Evolutionary conservation across 1,140 invertebrate genomes (phyloP).

Genomic region (Ips typographus): DNA sequence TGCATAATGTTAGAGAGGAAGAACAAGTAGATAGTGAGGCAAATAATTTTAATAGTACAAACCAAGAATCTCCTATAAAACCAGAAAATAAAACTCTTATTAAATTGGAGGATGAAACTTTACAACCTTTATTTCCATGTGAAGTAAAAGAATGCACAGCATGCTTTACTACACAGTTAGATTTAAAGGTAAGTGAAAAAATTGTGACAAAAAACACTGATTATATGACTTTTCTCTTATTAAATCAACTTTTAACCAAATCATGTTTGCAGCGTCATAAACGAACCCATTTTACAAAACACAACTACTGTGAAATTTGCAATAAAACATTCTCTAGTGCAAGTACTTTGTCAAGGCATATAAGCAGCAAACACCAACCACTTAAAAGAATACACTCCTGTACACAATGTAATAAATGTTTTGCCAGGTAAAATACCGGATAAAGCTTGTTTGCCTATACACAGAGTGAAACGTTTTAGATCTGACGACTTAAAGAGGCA

Average conservation of each 20-base stretch:
- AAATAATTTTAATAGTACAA: too few species aligned
- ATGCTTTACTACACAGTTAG: constrained; percentile 24
- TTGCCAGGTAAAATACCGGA: constrained; percentile 45
- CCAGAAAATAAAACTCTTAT: too few species aligned
- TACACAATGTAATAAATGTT: constrained; percentile 59
- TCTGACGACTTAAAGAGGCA: constrained; percentile 57
- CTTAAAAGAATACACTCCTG: constrained; percentile 62
- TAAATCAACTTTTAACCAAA: neutral
- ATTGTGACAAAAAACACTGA: neutral
- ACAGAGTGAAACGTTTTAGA: constrained; percentile 11
- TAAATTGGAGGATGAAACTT: constrained; percentile 21
- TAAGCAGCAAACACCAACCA: constrained; percentile 41
- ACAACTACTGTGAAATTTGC: constrained; percentile 52
- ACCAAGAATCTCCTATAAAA: too few species aligned
- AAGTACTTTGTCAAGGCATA: constrained; percentile 53
- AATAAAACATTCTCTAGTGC: constrained; percentile 55
- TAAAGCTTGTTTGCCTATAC: neutral
- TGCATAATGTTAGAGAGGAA: too few species aligned
- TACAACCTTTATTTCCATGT: constrained; percentile 30
- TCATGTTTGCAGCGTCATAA: constrained; percentile 16
- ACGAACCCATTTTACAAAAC: constrained; percentile 12
- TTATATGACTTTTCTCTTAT: constrained; percentile 1
- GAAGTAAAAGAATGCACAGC: constrained; percentile 15
- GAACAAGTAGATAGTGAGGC: too few species aligned
- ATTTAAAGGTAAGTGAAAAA: constrained; percentile 29